phyloP scores from a whole-genome alignment of 2,888 invertebrate species.

The Alviniconcha strummeri region DNA sequence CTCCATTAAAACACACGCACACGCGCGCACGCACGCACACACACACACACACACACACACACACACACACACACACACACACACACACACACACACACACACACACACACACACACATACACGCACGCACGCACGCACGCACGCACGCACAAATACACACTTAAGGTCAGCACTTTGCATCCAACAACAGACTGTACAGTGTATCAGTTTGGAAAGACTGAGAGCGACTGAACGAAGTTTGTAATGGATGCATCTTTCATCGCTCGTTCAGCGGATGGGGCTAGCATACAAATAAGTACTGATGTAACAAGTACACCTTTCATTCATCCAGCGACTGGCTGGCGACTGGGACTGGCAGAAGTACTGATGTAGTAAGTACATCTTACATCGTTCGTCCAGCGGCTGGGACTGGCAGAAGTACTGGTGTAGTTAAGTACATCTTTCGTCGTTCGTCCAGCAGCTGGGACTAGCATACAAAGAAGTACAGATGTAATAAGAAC shows the following conservation, averaged over 20 bases:
- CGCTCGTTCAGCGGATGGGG: no score
- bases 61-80: conserved; percentile 21
- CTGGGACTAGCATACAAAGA: no score
- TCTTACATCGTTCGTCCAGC: no score
- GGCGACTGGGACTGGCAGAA: not conserved
- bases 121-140: conserved; percentile 22
- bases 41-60: conserved; percentile 15
- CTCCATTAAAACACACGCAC: not conserved
- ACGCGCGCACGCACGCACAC: conserved; percentile 4
- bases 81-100: conserved; percentile 15
- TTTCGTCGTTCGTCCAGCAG: no score
- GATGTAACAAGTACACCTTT: no score
- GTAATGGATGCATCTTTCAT: not conserved
- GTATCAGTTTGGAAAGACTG: no score
- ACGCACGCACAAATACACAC: no score
- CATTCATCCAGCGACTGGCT: no score
- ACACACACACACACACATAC: conserved; percentile 4
- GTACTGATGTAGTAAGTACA: not conserved
- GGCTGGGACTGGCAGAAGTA: no score
- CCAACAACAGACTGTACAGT: not conserved
- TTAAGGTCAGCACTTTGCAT: not conserved
- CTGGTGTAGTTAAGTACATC: no score
- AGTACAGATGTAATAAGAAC: no score
- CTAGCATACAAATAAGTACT: no score
- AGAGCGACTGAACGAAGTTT: not conserved